Base-by-base conservation (phyloP, 2,888 invertebrate genomes). In the Zele albiditarsus region DNA sequence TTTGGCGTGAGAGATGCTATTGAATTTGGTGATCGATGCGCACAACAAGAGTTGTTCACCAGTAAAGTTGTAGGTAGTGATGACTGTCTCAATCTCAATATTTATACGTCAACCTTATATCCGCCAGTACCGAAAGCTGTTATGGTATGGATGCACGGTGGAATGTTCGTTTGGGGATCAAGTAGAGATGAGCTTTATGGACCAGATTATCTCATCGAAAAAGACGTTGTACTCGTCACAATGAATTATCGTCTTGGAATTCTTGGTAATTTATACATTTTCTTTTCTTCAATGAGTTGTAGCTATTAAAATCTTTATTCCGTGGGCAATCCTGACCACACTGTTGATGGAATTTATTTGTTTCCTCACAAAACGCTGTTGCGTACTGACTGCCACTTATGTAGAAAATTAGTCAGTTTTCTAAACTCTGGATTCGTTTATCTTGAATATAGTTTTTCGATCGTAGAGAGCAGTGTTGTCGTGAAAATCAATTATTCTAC, bases 121-220 rank as follows among this genome's bases (percentile, higher is more conserved):
- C 12, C 65, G 3, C 16, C 20, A 3, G 58, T 6, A n/a, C 78
- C 71, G 20, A 71, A 27, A 16, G 75, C 85, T 0, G 84, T 85
- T 1, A 85, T 86, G 84, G 82, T 86, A 1, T 87, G 82, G 84
- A 81, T 85, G 33, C 84, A 86, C 33, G 86, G 86, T 0, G 86
- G 87, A 3, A 84, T 72, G 0, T 87, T 83, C 53, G 1, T 70
- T 0, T 2, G 60, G 2, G 84, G 85, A 0, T 80, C 80, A 0
- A 42, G 42, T 27, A 14, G 83, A 74, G 78, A 78, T 57, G n/a
- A 68, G 0, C 3, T 81, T 4, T 86, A 82, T 28, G 83, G 84
- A 5, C 85, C 87, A 0, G 86, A 86, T 76, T 85, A 81, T 68
- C 78, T 88, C 23, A n/a, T 88, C 8, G 78, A 79, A 10, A 83